A percentile compares a stretch with the other conserved stretches of the same genome.
Evolutionary conservation across 2,888 invertebrate genomes (phyloP).

Genomic region (Tetragnatha montana): DNA sequence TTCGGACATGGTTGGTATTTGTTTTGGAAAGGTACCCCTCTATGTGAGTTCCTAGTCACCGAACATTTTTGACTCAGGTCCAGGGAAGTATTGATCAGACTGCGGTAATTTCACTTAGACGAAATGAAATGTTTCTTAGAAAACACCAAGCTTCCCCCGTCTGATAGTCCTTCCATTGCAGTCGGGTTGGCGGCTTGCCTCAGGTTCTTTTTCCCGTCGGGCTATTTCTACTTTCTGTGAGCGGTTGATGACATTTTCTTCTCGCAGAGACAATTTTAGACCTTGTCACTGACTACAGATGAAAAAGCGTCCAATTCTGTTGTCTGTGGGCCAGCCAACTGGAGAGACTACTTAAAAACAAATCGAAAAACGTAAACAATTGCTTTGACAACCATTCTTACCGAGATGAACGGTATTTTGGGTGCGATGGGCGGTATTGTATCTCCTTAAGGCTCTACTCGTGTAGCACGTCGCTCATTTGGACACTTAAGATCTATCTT

Average conservation of each 20-base stretch:
- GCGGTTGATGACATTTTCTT: constrained; percentile 65
- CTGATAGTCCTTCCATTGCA: constrained; percentile 18
- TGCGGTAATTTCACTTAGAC: constrained; percentile 49
- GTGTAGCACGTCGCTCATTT: too few relatives aligned
- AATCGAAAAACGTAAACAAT: neutral
- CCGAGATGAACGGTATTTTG: too few relatives aligned
- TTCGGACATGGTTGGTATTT: constrained; percentile 10
- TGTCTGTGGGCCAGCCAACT: neutral
- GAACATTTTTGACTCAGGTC: constrained; percentile 42
- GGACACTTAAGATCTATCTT: too few relatives aligned
- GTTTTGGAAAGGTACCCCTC: neutral
- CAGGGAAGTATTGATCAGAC: constrained; percentile 52
- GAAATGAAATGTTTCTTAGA: constrained; percentile 11
- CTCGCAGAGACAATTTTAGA: constrained; percentile 63
- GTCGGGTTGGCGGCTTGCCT: constrained; percentile 57
- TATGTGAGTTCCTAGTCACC: constrained; percentile 15
- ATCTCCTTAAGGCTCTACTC: too few relatives aligned
- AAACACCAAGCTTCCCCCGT: constrained; percentile 12
- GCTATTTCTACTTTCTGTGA: constrained; percentile 56
- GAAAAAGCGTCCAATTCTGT: neutral
- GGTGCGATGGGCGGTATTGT: too few relatives aligned
- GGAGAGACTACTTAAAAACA: neutral
- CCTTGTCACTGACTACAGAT: constrained; percentile 36
- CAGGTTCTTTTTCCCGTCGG: constrained; percentile 35
- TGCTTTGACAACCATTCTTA: neutral